Evolutionary conservation across 2,888 invertebrate genomes (phyloP), one percentile per base, ranked within the genome.

Genomic region (Stenolophus ochropezus): DNA sequence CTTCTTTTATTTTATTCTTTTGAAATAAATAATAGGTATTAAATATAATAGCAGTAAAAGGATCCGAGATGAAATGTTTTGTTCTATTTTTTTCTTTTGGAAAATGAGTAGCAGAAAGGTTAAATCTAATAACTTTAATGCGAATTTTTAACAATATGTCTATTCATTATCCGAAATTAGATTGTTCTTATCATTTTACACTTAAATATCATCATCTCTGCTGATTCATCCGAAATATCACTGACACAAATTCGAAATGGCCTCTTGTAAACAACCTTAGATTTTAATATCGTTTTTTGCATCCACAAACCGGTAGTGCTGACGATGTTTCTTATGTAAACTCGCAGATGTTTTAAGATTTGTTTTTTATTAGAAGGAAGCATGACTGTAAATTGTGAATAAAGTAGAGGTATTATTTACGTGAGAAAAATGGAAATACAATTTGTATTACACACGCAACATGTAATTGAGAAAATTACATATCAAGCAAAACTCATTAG

Each of bases 291-390:
- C 14, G 18, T 77, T 76, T 77, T 77, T 77, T 58, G 58, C 77
- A 58, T 58, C 16, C n/a, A 58, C 47, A 77, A 77, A 77, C 77
- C 61, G 58, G 77, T 77, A 77, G 58, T 33, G 56, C 6, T 77
- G 21, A 77, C 61, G 58, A 77, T 27, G 76, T 56, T 23, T 27
- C 25, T 77, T 61, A 74, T 23, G 25, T 53, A 74, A 53, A 71
- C 5, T 53, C 49, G 25, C 74, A 74, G 51, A 74, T 74, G 74
- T 74, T 74, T 74, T 20, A 47, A 49, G 6, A 47, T 47, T 47
- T 47, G 8, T 73, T 47, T 49, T 47, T 20, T 42, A 11, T 14
- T 25, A 14, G 21, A 23, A 61, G 56, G 11, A 18, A 11, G 11
- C 56, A 21, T 56, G 11, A 56, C 18, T 51, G 51, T 51, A 51